phyloP scores from a whole-genome alignment of 2,797 vertebrate species.

The Pseudochirops corinnae region DNA sequence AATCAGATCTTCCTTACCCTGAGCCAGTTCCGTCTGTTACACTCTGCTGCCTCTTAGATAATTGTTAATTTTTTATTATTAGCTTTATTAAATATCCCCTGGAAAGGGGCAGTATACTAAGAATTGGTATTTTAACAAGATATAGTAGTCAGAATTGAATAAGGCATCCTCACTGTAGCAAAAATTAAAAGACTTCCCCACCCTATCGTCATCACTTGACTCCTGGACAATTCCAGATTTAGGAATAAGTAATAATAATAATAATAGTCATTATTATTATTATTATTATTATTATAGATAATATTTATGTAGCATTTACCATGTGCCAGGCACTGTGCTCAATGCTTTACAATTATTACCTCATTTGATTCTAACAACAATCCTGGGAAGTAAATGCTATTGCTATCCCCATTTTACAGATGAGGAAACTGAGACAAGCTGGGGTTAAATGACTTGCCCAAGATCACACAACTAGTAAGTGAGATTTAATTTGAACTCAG shows the following conservation, averaged over 20 bases:
- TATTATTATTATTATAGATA: not conserved
- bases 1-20: not conserved
- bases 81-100: not conserved
- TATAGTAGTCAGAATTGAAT: not conserved
- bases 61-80: not conserved
- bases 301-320: not conserved
- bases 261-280: not conserved
- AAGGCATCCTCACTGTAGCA: slow-evolving; percentile 48
- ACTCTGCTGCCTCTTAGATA: not conserved
- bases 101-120: not conserved
- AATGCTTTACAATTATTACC: not conserved
- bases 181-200: not conserved
- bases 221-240: not conserved
- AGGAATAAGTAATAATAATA: not conserved
- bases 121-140: slow-evolving; percentile 3
- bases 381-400: no score
- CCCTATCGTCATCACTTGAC: not conserved
- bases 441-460: no score
- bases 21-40: not conserved
- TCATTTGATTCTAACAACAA: no score
- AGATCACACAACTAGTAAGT: not conserved
- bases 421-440: no score
- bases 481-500: not conserved
- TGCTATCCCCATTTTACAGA: no score
- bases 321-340: not conserved